These are phyloP conservation scores for Eulemur coronatus DNA, from an alignment of 2,797 vertebrate genomes.

Conservation along the genomic window DNA sequence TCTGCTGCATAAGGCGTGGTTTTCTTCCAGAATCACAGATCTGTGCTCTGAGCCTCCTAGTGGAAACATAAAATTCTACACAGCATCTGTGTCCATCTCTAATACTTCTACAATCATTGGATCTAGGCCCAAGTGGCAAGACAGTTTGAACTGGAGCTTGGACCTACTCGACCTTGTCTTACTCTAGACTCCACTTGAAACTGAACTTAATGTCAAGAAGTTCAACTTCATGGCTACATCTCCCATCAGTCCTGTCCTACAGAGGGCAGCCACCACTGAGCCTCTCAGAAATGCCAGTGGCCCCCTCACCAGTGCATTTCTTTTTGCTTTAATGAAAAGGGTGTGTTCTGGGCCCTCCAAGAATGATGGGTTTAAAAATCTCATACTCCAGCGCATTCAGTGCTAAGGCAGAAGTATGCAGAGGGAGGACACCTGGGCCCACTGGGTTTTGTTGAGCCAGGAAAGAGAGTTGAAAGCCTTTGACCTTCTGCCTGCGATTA, in stretches of 20 bases:
- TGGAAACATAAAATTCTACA: background rate
- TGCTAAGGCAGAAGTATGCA: background rate
- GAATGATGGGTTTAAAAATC: background rate
- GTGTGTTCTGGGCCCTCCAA: background rate
- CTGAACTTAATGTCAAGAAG: background rate
- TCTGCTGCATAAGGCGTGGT: background rate
- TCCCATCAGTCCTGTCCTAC: background rate
- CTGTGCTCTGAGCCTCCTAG: background rate
- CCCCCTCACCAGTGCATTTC: background rate
- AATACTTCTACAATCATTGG: background rate
- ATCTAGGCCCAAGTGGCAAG: background rate
- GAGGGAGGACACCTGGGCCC: background rate
- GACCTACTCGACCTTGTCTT: background rate
- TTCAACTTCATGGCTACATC: background rate
- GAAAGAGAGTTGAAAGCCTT: slow-evolving; percentile 15
- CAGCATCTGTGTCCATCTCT: background rate
- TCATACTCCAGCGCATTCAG: background rate
- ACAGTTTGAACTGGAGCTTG: background rate
- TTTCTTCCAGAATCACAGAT: background rate
- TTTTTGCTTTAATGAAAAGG: background rate
- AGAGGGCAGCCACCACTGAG: background rate
- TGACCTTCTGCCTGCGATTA: background rate
- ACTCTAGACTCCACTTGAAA: background rate
- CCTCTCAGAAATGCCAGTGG: background rate
- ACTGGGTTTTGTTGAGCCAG: background rate